Evolutionary conservation across 2,888 invertebrate species (phyloP).

Genomic region (Sarcophaga variegata): DNA sequence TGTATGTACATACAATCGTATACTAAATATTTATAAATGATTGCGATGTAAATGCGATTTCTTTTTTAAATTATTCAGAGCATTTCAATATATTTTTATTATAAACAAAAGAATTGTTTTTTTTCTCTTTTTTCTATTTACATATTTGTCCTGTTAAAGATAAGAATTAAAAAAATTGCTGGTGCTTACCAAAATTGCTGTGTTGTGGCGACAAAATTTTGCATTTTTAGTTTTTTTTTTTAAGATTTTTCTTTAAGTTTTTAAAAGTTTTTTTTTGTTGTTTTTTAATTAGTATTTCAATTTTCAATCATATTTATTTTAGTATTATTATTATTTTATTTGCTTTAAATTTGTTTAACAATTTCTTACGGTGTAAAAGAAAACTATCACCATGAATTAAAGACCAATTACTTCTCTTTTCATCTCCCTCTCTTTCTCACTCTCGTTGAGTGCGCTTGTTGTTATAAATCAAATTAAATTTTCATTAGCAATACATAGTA

Average conservation of each 20-base stretch:
- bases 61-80: no score
- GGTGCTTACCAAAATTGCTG: constrained; percentile 76
- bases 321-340: no score
- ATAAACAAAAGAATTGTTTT: background rate
- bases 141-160: background rate
- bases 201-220: constrained; percentile 73
- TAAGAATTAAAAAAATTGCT: constrained; percentile 8
- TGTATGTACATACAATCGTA: background rate
- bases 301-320: background rate
- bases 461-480: constrained; percentile 7
- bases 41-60: no score
- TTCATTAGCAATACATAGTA: background rate
- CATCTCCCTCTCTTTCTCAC: no score
- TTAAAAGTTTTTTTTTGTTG: background rate
- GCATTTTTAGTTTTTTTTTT: constrained; percentile 69
- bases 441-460: constrained; percentile 1
- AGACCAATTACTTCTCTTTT: no score
- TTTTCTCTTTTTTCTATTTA: background rate
- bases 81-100: no score
- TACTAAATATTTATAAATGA: no score
- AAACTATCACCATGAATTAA: background rate
- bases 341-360: background rate
- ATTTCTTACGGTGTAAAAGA: background rate
- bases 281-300: background rate
- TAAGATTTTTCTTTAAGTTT: background rate